Percentiles rank a stretch among this genome's conserved stretches.
These are phyloP conservation scores for Heliconius cydno DNA, from an alignment of 2,888 invertebrate genomes.

Conservation along the genomic window DNA sequence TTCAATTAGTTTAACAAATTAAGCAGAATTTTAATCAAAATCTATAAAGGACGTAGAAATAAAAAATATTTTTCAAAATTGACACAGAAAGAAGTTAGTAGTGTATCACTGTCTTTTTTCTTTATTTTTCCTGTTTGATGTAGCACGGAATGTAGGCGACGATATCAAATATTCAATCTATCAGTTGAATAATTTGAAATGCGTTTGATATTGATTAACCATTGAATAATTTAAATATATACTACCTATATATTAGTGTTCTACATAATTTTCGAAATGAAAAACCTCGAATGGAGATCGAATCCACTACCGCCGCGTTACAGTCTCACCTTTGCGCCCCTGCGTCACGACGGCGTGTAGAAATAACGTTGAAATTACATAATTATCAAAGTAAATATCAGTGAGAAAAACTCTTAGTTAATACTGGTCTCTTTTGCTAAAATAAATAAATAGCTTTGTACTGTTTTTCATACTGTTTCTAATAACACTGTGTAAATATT, in stretches of 20 bases:
- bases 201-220: too few relatives aligned
- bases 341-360: background rate
- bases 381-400: slow-evolving; percentile 19
- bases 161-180: too few relatives aligned
- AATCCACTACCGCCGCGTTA: too few relatives aligned
- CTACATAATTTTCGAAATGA: too few relatives aligned
- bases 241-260: too few relatives aligned
- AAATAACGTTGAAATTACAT: slow-evolving; percentile 20
- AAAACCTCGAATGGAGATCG: too few relatives aligned
- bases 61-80: background rate
- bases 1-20: background rate
- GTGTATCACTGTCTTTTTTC: too few relatives aligned
- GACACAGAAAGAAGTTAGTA: background rate
- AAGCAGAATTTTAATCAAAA: background rate
- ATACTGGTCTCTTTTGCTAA: slow-evolving; percentile 27
- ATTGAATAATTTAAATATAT: too few relatives aligned
- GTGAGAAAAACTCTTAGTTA: slow-evolving; percentile 24
- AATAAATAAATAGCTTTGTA: slow-evolving; percentile 35
- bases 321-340: too few relatives aligned
- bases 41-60: background rate
- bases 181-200: too few relatives aligned
- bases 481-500: slow-evolving; percentile 51
- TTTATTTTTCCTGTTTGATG: too few relatives aligned
- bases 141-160: too few relatives aligned
- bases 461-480: slow-evolving; percentile 35